Percentiles rank a stretch among this genome's conserved stretches.
Evolutionary conservation across 2,888 invertebrate genomes (phyloP).

Genomic region (Germaria angustata): DNA sequence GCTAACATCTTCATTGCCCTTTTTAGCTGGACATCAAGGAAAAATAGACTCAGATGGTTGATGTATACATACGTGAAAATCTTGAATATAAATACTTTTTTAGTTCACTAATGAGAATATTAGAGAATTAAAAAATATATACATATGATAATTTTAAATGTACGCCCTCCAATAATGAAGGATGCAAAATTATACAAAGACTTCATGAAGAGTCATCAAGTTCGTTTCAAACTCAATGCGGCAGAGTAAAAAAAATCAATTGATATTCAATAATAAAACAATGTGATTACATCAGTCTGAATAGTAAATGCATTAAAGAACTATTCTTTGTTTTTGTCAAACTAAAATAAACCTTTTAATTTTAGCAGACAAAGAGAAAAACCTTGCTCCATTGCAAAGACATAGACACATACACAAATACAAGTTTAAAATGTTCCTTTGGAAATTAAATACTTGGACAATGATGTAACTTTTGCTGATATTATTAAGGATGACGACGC

Average conservation of each 20-base stretch:
- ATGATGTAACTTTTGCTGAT: constrained; percentile 47
- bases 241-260: constrained; percentile 14
- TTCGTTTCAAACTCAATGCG: neutral
- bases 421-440: neutral
- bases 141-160: no score
- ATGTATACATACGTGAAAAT: no score
- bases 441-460: constrained; percentile 10
- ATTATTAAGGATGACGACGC: constrained; percentile 38
- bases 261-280: constrained; percentile 61
- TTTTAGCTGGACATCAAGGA: no score
- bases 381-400: neutral
- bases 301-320: constrained; percentile 55
- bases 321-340: constrained; percentile 10
- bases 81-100: no score
- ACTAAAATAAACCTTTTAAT: constrained; percentile 20
- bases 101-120: no score
- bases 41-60: no score
- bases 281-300: constrained; percentile 53
- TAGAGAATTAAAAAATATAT: no score
- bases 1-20: no score
- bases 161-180: no score
- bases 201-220: no score
- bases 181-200: no score
- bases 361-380: constrained; percentile 5
- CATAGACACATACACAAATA: neutral